Percentiles rank a stretch among this genome's conserved stretches.
Evolutionary conservation across 2,888 invertebrate genomes (phyloP).

Genomic region (Euzophera pinguis): DNA sequence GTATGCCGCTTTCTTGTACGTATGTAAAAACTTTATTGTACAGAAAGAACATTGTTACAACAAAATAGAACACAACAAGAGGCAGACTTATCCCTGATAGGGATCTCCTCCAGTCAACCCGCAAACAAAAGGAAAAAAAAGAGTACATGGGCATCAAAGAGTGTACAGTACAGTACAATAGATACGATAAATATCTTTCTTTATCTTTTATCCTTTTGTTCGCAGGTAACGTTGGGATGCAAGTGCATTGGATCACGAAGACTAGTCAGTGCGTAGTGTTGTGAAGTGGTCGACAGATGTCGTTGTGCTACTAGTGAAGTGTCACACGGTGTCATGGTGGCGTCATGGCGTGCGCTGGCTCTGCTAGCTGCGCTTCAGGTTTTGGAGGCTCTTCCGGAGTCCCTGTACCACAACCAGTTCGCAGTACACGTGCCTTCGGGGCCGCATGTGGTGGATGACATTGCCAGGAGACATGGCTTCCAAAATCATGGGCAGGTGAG

Average conservation of each 20-base stretch:
- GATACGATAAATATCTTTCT: no score
- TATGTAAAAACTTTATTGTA: no score
- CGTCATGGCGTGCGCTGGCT: slow-evolving; percentile 66
- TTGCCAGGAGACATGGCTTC: slow-evolving; percentile 93
- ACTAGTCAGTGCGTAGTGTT: slow-evolving; percentile 12
- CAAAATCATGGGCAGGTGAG: slow-evolving; percentile 93
- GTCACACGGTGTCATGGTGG: slow-evolving; percentile 55
- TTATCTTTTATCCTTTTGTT: slow-evolving; percentile 28
- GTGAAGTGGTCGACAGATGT: slow-evolving; percentile 41
- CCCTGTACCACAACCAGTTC: slow-evolving; percentile 88
- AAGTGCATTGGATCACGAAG: slow-evolving; percentile 29
- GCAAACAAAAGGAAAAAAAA: no score
- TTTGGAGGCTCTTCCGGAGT: slow-evolving; percentile 42
- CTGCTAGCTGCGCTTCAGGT: slow-evolving; percentile 44
- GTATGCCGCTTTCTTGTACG: no score
- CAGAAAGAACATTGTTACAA: no score
- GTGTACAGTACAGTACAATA: no score
- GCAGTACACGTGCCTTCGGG: slow-evolving; percentile 92
- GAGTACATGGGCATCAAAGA: no score
- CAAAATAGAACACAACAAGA: no score
- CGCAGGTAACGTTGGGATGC: slow-evolving; percentile 52
- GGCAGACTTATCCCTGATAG: no score
- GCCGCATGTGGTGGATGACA: slow-evolving; percentile 83
- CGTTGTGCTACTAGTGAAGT: slow-evolving; percentile 40
- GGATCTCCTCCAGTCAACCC: no score